Percentiles rank a stretch among this genome's conserved stretches.
These are phyloP conservation scores for Astreopora myriophthalma DNA, from an alignment of 64 coral and sea anemone genomes.

Conservation along the genomic window DNA sequence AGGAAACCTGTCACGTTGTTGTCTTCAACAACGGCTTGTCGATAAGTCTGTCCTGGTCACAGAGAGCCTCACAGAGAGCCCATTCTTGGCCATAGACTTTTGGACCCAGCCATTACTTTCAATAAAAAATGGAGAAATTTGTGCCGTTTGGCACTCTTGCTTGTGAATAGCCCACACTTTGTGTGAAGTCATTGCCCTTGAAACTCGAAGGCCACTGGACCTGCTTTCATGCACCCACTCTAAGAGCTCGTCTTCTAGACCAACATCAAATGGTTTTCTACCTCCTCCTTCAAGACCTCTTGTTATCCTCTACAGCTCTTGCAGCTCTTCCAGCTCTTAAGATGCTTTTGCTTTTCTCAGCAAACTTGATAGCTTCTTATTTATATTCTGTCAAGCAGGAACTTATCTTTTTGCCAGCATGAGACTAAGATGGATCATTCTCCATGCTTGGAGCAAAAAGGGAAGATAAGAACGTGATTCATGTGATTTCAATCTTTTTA, in stretches of 20 bases:
- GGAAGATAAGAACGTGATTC: conserved; percentile 52
- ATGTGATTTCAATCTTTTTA: conserved; percentile 28
- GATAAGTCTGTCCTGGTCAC: conserved; percentile 59
- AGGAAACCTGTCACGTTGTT: conserved; percentile 16
- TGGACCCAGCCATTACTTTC: conserved; percentile 61
- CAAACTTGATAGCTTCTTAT: conserved; percentile 48
- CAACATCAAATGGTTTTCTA: conserved; percentile 54
- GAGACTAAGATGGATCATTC: conserved; percentile 53
- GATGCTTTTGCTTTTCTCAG: conserved; percentile 24
- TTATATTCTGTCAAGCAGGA: conserved; percentile 42
- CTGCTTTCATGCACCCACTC: conserved; percentile 51
- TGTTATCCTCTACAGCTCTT: no score
- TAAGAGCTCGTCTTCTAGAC: conserved; percentile 39
- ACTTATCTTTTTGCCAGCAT: conserved; percentile 31
- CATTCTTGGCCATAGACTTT: conserved; percentile 55
- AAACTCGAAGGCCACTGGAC: conserved; percentile 64
- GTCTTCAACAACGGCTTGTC: conserved; percentile 51
- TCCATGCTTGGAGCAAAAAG: conserved; percentile 29
- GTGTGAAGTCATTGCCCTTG: conserved; percentile 53
- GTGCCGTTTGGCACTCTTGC: conserved; percentile 49
- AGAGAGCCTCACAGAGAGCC: conserved; percentile 48
- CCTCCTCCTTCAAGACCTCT: conserved; percentile 48
- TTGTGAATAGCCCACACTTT: conserved; percentile 56
- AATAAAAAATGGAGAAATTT: conserved; percentile 56
- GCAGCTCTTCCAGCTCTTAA: background rate